Conservation (phyloP, 35 echinoderm and acorn worm species). For the Holothuria glaberrima region DNA sequence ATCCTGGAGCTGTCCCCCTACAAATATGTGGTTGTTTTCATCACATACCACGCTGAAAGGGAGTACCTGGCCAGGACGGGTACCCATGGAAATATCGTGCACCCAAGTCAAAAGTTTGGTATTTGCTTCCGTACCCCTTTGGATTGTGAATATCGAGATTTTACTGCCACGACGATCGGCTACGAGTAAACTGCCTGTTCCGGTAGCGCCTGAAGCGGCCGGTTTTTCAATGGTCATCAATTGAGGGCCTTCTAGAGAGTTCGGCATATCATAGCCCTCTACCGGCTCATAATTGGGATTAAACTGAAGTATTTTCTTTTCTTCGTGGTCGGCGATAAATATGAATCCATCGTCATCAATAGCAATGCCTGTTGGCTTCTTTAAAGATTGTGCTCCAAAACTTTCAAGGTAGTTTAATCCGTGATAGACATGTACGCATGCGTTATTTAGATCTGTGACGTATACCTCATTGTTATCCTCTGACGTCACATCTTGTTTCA, state of each 20-base stretch:
- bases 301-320: constrained; percentile 35
- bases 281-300: not conserved
- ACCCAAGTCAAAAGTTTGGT: not conserved
- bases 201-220: not conserved
- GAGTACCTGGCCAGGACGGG: not conserved
- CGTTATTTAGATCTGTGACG: constrained; percentile 36
- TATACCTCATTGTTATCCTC: constrained; percentile 40
- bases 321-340: constrained; percentile 13
- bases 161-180: constrained; percentile 18
- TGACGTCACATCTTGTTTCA: not conserved
- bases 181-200: not conserved
- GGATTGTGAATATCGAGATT: constrained; percentile 7
- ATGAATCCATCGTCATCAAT: constrained; percentile 17
- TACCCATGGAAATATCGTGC: not conserved
- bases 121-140: not conserved
- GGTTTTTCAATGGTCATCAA: constrained; percentile 8
- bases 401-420: not conserved
- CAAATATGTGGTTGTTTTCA: not conserved
- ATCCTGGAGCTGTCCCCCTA: not conserved
- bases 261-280: not conserved
- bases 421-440: constrained; percentile 39
- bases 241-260: not conserved
- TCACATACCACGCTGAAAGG: constrained; percentile 28
- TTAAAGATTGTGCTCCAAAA: not conserved
- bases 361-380: constrained; percentile 17